Base-by-base conservation (phyloP, 2,888 invertebrate species). In the Lithophane socia region DNA sequence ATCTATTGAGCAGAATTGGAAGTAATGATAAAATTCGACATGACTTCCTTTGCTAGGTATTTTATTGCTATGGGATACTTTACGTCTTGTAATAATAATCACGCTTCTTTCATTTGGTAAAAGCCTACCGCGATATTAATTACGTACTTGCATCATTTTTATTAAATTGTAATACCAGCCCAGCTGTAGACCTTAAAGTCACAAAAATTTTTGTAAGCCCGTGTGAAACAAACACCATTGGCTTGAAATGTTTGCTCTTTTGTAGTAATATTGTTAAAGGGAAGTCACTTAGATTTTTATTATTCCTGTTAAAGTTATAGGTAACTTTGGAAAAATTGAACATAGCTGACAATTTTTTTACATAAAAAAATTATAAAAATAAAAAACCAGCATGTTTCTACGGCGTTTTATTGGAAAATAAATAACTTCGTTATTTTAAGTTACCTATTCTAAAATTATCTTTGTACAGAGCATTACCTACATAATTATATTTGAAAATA, bases 381-480 rank as follows among this genome's bases (percentile, higher is more conserved):
- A 77, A 75, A 64, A 47, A 49, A 24, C 8, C 49, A 60, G 18
- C 29, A 13, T 12, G 3, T 42, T 18, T 58, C 8, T n/a, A 29
- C 16, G 12, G 3, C 12, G 8, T 58, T 81, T 81, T 73, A 81
- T 77, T 81, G 5, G 0, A 52, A 72, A 61, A 74, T 58, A 58
- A 69, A 65, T 68, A 64, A 42, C 52, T 16, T 9, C 24, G 29
- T 29, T 29, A 21, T 13, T 37, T 9, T 52, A 67, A 16, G 37
- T 67, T 16, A 18, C n/a, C n/a, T 56, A n/a, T 3, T n/a, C 21
- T 29, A 61, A 21, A 69, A 52, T 21, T 44, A 63, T 16, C 68
- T 80, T 80, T 80, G 77, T 77, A 81, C 68, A 66, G 29, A 29
- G 13, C 12, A 69, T 24, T 56, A 42, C 10, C 10, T 56, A 56